phyloP scores from a whole-genome alignment of 2,888 invertebrate genomes.

The Frankliniella fusca region DNA sequence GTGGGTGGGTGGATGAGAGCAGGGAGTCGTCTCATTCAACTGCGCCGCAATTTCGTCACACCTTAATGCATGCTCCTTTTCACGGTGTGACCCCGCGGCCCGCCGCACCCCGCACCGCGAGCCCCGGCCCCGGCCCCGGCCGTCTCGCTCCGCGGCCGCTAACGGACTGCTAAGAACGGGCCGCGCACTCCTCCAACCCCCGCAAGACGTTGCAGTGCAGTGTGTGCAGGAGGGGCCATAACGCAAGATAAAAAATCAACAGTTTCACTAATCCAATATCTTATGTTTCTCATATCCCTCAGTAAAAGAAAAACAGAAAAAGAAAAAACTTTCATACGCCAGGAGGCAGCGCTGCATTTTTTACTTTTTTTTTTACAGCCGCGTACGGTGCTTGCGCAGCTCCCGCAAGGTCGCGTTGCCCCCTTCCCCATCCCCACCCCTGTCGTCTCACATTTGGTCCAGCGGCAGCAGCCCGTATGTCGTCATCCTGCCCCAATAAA shows the following conservation, averaged over 20 bases:
- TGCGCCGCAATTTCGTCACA: constrained; percentile 20
- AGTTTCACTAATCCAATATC: no score
- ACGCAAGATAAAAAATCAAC: no score
- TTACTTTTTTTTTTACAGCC: no score
- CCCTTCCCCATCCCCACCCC: no score
- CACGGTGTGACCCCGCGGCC: not conserved
- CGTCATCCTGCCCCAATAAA: not conserved
- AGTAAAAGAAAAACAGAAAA: no score
- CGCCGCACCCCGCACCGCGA: not conserved
- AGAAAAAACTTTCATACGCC: no score
- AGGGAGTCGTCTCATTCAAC: constrained; percentile 21
- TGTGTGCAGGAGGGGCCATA: no score
- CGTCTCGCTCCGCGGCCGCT: not conserved
- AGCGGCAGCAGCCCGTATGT: not conserved
- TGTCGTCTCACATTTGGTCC: no score
- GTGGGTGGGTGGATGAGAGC: not conserved
- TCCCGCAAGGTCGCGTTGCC: no score
- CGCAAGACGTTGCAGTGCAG: not conserved
- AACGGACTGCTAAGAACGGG: not conserved
- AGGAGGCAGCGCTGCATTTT: no score
- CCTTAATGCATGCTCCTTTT: constrained; percentile 8
- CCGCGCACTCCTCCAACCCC: not conserved
- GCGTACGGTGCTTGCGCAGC: no score
- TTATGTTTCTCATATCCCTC: no score
- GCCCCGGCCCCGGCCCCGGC: not conserved